phyloP scores from a whole-genome alignment of 2,888 invertebrate species.

The Lasiommata megera region DNA sequence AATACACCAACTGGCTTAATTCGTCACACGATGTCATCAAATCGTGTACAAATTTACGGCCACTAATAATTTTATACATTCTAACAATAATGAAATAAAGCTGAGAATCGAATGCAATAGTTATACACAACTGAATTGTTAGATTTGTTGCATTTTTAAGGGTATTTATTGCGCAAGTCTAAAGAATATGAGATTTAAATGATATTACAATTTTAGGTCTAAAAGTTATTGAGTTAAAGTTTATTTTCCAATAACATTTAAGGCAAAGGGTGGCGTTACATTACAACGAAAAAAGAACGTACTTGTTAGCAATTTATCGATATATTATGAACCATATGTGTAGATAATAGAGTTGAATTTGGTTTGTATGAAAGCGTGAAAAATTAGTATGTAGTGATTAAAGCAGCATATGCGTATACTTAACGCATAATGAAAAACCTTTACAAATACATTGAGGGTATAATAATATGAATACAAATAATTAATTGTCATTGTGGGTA shows the following conservation, averaged over 20 bases:
- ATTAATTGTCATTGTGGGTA: slow-evolving; percentile 57
- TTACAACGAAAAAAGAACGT: neutral
- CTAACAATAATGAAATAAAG: neutral
- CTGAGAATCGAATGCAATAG: slow-evolving; percentile 19
- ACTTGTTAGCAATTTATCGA: neutral
- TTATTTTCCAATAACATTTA: neutral
- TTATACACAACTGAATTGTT: slow-evolving; percentile 24
- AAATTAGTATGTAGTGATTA: slow-evolving; percentile 12
- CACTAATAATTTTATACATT: neutral
- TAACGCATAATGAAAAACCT: slow-evolving; percentile 50
- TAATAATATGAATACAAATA: slow-evolving; percentile 45
- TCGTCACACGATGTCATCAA: slow-evolving; percentile 53
- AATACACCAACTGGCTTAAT: slow-evolving; percentile 64
- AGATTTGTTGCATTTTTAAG: slow-evolving; percentile 26
- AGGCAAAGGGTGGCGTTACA: slow-evolving; percentile 11
- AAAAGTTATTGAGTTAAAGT: slow-evolving; percentile 3
- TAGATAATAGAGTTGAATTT: slow-evolving; percentile 14
- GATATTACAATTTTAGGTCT: slow-evolving; percentile 2
- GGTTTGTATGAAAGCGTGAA: neutral
- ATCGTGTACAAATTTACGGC: slow-evolving; percentile 16
- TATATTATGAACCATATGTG: neutral
- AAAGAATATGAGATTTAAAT: neutral
- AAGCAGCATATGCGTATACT: slow-evolving; percentile 60
- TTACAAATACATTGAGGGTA: slow-evolving; percentile 38
- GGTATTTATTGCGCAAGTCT: slow-evolving; percentile 23